These are phyloP conservation scores for Oncorhynchus keta DNA, from an alignment of 2,113 vertebrate species.

Conservation along the genomic window DNA sequence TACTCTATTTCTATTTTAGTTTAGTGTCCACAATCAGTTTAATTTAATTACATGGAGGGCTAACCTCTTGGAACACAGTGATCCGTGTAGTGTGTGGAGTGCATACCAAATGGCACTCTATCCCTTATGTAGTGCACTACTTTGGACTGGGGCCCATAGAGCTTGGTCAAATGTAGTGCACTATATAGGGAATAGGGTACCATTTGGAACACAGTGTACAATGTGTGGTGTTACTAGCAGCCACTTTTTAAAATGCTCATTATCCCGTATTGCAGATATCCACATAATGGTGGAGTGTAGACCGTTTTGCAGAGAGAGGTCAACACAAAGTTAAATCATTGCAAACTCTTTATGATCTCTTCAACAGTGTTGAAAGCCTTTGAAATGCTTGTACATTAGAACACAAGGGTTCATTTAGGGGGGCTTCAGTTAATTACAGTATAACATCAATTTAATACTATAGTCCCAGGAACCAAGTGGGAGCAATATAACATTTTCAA, in stretches of 20 bases:
- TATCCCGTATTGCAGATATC: constrained; percentile 56
- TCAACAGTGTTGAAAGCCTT: constrained; percentile 64
- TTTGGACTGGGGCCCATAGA: too few species aligned
- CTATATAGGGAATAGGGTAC: too few species aligned
- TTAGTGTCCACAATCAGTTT: constrained; percentile 40
- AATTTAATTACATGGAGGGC: constrained; percentile 59
- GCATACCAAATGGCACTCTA: too few species aligned
- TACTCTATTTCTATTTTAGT: constrained; percentile 38
- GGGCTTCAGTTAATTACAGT: constrained; percentile 25
- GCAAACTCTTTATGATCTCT: constrained; percentile 70
- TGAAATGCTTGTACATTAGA: constrained; percentile 57
- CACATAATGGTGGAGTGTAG: constrained; percentile 61
- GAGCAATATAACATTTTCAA: background rate
- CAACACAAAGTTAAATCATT: constrained; percentile 70
- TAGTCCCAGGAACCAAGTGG: background rate
- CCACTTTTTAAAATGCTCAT: constrained; percentile 53
- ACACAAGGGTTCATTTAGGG: constrained; percentile 52
- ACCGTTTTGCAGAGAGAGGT: constrained; percentile 64
- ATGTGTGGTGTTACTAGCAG: constrained; percentile 26
- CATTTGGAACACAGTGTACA: too few species aligned
- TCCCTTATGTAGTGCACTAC: too few species aligned
- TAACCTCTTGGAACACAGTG: constrained; percentile 50
- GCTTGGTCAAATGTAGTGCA: too few species aligned
- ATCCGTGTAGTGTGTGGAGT: constrained; percentile 31
- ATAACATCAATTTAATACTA: constrained; percentile 31